Conservation (phyloP, 1,140 invertebrate species). For the Centruroides vittatus region DNA sequence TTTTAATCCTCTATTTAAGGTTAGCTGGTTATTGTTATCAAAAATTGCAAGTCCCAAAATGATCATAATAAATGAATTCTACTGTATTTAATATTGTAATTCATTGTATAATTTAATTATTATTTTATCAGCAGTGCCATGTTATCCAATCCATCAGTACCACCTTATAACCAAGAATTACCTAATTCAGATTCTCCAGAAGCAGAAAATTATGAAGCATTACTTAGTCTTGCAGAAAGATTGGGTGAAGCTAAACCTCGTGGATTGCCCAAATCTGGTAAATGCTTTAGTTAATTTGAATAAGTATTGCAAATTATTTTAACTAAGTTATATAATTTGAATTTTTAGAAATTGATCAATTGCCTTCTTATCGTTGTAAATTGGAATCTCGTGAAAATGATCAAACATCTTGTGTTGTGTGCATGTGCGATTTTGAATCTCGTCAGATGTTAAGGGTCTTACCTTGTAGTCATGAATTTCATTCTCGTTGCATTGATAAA, state of each 20-base stretch:
- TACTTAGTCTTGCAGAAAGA: conserved; percentile 28
- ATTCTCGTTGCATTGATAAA: conserved; percentile 36
- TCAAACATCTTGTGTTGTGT: conserved; percentile 20
- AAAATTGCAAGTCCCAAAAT: too few species aligned
- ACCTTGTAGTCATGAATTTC: conserved; percentile 36
- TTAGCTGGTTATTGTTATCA: too few species aligned
- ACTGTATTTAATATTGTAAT: too few species aligned
- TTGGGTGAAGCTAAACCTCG: conserved; percentile 29
- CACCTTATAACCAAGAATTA: too few species aligned
- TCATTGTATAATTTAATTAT: too few species aligned
- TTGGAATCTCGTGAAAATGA: neutral
- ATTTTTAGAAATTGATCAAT: neutral
- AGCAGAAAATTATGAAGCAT: conserved; percentile 18
- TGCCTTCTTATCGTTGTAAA: neutral
- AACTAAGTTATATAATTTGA: conserved; percentile 28
- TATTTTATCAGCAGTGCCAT: too few species aligned
- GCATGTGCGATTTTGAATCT: conserved; percentile 35
- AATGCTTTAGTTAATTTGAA: neutral
- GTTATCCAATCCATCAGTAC: too few species aligned
- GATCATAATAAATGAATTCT: too few species aligned
- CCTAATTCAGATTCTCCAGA: neutral
- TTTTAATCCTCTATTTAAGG: too few species aligned
- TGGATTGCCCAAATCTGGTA: conserved; percentile 26
- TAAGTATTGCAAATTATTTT: neutral
- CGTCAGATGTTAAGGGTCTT: conserved; percentile 31